These are phyloP conservation scores for Acanthurus lineatus DNA, from an alignment of 2,797 vertebrate species.

Conservation along the genomic window DNA sequence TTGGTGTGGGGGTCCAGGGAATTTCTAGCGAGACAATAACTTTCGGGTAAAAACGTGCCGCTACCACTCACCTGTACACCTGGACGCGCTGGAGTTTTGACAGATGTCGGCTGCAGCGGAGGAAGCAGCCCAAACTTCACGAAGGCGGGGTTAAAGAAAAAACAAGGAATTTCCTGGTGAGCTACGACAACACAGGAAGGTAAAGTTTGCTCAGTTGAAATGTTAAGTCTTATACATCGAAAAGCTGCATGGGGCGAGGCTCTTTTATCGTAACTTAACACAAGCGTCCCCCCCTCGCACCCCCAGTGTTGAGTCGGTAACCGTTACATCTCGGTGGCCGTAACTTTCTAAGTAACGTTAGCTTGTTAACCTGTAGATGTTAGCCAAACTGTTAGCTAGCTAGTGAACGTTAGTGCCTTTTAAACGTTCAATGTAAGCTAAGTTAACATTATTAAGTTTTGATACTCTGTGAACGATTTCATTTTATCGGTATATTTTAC, in stretches of 20 bases:
- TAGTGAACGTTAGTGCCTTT: background rate
- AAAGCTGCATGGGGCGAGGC: rapidly evolving
- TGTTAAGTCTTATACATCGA: constrained; percentile 19
- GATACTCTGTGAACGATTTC: rapidly evolving
- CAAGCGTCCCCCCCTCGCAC: rapidly evolving
- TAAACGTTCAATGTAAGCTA: no score
- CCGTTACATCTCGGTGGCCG: background rate
- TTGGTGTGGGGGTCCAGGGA: background rate
- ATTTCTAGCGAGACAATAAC: constrained; percentile 1
- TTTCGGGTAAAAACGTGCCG: no score
- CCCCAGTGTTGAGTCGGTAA: no score
- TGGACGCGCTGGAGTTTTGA: background rate
- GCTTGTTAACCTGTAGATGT: constrained; percentile 25
- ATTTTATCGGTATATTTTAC: rapidly evolving
- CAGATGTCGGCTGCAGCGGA: background rate
- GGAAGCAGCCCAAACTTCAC: constrained; percentile 8
- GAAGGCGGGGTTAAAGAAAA: constrained; percentile 64
- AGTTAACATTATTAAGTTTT: rapidly evolving
- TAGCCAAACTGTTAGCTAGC: constrained; percentile 44
- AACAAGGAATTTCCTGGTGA: constrained; percentile 85
- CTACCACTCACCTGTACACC: background rate
- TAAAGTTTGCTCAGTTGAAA: constrained; percentile 70
- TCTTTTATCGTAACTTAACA: rapidly evolving
- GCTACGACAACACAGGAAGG: constrained; percentile 78
- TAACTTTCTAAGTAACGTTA: constrained; percentile 10